Percentiles rank a stretch among this genome's conserved stretches.
These are phyloP conservation scores for Centropyge bicolor DNA, from an alignment of 2,797 vertebrate species.

Conservation along the genomic window DNA sequence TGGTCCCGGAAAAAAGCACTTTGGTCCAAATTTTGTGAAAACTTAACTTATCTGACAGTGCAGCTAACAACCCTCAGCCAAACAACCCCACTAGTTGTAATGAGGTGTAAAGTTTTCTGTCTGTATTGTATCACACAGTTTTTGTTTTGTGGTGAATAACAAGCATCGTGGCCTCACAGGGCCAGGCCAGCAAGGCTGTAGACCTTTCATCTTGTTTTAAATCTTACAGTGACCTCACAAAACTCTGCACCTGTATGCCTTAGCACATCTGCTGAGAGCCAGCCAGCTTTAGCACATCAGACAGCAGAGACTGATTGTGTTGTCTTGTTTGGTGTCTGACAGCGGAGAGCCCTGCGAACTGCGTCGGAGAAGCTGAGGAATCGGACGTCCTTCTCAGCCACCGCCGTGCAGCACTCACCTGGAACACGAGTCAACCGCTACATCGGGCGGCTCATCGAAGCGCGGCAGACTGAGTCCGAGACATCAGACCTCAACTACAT, in stretches of 20 bases:
- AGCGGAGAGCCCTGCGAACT: slow-evolving; percentile 95
- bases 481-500: slow-evolving; percentile 93
- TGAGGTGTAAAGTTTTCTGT: background rate
- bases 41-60: background rate
- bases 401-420: slow-evolving; percentile 89
- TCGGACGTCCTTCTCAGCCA: slow-evolving; percentile 93
- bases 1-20: too few relatives aligned
- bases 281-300: background rate
- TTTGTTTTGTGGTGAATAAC: background rate
- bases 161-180: background rate
- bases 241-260: slow-evolving; percentile 5
- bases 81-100: background rate
- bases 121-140: background rate
- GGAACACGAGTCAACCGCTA: slow-evolving; percentile 96
- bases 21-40: background rate
- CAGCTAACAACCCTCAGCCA: background rate
- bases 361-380: slow-evolving; percentile 95
- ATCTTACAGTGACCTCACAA: background rate
- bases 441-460: slow-evolving; percentile 95
- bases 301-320: slow-evolving; percentile 41
- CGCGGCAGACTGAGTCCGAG: slow-evolving; percentile 94
- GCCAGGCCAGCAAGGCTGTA: background rate
- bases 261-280: background rate
- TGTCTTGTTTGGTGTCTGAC: slow-evolving; percentile 44
- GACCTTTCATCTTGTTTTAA: background rate